These are phyloP conservation scores for Danio tinwini DNA, from an alignment of 2,797 vertebrate genomes.

Conservation along the genomic window DNA sequence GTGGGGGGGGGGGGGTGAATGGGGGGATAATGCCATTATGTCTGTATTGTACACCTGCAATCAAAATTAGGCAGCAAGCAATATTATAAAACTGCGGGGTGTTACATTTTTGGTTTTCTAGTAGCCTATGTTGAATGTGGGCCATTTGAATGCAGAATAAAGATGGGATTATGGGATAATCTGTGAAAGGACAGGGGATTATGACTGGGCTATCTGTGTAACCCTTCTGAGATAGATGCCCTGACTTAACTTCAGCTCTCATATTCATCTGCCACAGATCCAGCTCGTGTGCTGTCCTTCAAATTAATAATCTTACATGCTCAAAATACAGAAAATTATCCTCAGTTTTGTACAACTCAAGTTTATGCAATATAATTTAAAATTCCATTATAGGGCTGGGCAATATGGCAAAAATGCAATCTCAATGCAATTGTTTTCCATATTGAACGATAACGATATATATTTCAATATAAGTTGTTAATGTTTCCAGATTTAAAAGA, in stretches of 20 bases:
- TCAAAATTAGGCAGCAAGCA: neutral
- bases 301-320: neutral
- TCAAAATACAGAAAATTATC: neutral
- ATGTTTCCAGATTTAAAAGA: too few relatives aligned
- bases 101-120: slow-evolving; percentile 14
- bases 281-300: neutral
- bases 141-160: slow-evolving; percentile 52
- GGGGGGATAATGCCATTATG: neutral
- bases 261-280: slow-evolving; percentile 15
- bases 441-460: too few relatives aligned
- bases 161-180: slow-evolving; percentile 61
- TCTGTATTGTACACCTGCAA: neutral
- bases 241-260: slow-evolving; percentile 37
- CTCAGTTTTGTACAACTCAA: neutral
- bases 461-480: too few relatives aligned
- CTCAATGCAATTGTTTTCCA: too few relatives aligned
- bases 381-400: neutral
- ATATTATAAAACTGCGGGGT: neutral
- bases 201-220: slow-evolving; percentile 42
- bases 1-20: too few relatives aligned
- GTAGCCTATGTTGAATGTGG: slow-evolving; percentile 46
- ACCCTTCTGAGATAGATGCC: slow-evolving; percentile 46
- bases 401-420: too few relatives aligned
- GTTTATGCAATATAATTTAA: neutral
- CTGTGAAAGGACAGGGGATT: slow-evolving; percentile 57